phyloP scores from a whole-genome alignment of 2,888 invertebrate species.

The Agrochola lychnidis region DNA sequence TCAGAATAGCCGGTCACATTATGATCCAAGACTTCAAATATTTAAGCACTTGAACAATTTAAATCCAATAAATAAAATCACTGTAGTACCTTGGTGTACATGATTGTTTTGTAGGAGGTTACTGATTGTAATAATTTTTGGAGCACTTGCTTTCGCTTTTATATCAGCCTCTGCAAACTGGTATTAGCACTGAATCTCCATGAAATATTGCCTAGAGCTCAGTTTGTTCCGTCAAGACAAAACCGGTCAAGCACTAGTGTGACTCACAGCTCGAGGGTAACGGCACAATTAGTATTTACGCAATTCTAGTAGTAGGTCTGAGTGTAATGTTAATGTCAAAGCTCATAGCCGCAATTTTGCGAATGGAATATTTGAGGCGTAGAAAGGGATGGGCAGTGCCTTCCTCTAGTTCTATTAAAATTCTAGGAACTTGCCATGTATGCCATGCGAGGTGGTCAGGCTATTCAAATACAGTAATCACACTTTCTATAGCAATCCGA shows the following conservation, averaged over 20 bases:
- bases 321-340: slow-evolving; percentile 46
- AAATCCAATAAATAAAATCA: slow-evolving; percentile 42
- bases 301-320: slow-evolving; percentile 34
- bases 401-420: neutral
- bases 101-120: slow-evolving; percentile 81
- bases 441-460: neutral
- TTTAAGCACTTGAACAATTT: slow-evolving; percentile 19
- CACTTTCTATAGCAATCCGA: neutral
- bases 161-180: slow-evolving; percentile 81
- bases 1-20: neutral
- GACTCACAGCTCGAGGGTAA: slow-evolving; percentile 56
- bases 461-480: neutral
- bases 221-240: slow-evolving; percentile 53
- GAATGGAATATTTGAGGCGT: neutral
- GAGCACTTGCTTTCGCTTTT: slow-evolving; percentile 83
- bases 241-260: slow-evolving; percentile 53
- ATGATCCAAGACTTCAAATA: neutral
- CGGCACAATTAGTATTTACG: slow-evolving; percentile 57
- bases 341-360: neutral
- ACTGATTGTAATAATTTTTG: slow-evolving; percentile 82
- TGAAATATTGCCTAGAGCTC: slow-evolving; percentile 65
- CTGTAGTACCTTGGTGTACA: slow-evolving; percentile 85
- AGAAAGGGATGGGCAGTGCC: neutral
- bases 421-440: neutral
- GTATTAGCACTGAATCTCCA: slow-evolving; percentile 77